phyloP scores from a whole-genome alignment of 2,113 vertebrate genomes.

The Sceloporus tristichus region DNA sequence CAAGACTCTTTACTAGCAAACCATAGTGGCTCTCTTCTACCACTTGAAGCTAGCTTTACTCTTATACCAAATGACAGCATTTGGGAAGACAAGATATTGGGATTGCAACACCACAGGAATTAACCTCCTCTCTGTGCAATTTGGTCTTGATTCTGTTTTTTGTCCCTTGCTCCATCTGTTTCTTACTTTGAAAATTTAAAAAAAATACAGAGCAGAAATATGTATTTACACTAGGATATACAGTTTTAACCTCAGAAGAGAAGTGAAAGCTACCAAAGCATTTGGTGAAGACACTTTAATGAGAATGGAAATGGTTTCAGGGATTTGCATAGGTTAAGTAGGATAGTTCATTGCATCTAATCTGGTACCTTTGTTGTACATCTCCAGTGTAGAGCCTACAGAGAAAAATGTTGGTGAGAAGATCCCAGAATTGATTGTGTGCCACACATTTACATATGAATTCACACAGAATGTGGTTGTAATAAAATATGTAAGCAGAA shows the following conservation, averaged over 20 bases:
- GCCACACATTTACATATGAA: slow-evolving; percentile 19
- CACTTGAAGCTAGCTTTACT: no score
- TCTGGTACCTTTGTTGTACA: neutral
- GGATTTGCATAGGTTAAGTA: neutral
- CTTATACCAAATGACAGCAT: no score
- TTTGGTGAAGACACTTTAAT: neutral
- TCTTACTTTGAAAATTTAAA: neutral
- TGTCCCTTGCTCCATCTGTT: neutral
- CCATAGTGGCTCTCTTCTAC: no score
- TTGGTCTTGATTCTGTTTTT: neutral
- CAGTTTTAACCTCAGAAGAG: neutral
- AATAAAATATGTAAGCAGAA: slow-evolving; percentile 48
- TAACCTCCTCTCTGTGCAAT: neutral
- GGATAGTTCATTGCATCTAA: neutral
- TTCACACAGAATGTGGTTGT: slow-evolving; percentile 44
- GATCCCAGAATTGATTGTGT: neutral
- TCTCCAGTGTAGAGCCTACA: neutral
- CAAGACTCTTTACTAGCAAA: no score
- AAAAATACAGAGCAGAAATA: neutral
- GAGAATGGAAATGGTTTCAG: slow-evolving; percentile 5
- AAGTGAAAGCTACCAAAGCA: neutral
- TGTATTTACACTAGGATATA: neutral
- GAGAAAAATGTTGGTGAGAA: neutral
- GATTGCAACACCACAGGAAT: no score
- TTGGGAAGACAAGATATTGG: no score